A percentile compares a stretch with the other conserved stretches of the same genome.
Conservation (phyloP, 2,888 invertebrate species). For the Carabus problematicus region DNA sequence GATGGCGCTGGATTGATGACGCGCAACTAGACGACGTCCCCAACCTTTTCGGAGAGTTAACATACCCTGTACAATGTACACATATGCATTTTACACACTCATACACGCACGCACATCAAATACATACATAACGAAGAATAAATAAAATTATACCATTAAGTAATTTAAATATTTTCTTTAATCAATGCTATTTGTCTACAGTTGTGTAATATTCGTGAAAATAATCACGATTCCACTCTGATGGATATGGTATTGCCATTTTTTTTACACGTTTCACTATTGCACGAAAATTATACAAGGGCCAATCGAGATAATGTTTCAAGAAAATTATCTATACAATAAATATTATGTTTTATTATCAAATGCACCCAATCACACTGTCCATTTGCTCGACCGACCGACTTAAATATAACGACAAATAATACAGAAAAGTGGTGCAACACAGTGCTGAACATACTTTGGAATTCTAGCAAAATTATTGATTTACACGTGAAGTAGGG, state of each 20-base stretch:
- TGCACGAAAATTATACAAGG: slow-evolving; percentile 54
- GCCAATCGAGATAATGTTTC: slow-evolving; percentile 40
- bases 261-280: slow-evolving; percentile 58
- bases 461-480: slow-evolving; percentile 40
- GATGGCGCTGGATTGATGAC: slow-evolving; percentile 1
- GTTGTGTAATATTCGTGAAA: slow-evolving; percentile 56
- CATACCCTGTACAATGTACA: background rate
- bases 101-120: background rate
- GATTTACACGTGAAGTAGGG: slow-evolving; percentile 1
- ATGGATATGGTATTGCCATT: slow-evolving; percentile 61
- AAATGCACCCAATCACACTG: slow-evolving; percentile 42
- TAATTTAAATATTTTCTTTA: slow-evolving; percentile 58
- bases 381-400: slow-evolving; percentile 40
- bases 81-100: slow-evolving; percentile 8
- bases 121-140: background rate
- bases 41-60: background rate
- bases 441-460: slow-evolving; percentile 40
- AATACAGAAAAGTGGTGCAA: slow-evolving; percentile 41
- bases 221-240: slow-evolving; percentile 56
- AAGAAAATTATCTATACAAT: slow-evolving; percentile 43
- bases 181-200: slow-evolving; percentile 61
- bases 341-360: slow-evolving; percentile 43
- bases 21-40: background rate
- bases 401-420: slow-evolving; percentile 40
- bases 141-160: slow-evolving; percentile 44